phyloP scores from a whole-genome alignment of 2,113 vertebrate genomes.

The Diphyllodes magnificus region DNA sequence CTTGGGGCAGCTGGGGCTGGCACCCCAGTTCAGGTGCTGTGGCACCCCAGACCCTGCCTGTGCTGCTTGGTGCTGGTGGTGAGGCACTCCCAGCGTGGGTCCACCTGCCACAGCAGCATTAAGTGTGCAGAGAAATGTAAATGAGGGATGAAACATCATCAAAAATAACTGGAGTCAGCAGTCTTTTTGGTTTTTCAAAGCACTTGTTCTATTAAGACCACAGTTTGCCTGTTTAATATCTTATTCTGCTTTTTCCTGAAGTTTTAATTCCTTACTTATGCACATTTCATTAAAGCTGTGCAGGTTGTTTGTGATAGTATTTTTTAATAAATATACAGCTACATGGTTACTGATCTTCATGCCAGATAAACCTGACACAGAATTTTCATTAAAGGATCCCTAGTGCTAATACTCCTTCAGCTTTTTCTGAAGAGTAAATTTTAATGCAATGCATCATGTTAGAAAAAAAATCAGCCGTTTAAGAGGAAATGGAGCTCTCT shows the following conservation, averaged over 20 bases:
- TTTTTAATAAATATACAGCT: neutral
- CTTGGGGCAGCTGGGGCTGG: neutral
- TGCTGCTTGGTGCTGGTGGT: neutral
- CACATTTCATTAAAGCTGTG: neutral
- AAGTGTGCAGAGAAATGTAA: neutral
- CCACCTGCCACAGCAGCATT: neutral
- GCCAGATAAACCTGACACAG: neutral
- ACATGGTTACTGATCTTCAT: neutral
- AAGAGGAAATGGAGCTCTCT: neutral
- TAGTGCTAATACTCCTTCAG: neutral
- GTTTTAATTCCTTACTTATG: neutral
- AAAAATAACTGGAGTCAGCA: neutral
- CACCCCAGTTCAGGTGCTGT: neutral
- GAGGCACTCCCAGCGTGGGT: neutral
- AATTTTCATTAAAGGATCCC: neutral
- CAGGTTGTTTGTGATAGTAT: neutral
- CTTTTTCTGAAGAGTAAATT: neutral
- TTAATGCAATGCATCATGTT: neutral
- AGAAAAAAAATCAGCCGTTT: neutral
- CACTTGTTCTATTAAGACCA: neutral
- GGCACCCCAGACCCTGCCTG: neutral
- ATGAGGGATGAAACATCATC: neutral
- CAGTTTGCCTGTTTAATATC: neutral
- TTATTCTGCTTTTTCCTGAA: neutral
- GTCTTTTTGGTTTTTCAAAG: neutral